Percentiles rank a stretch among this genome's conserved stretches.
Evolutionary conservation across 2,113 vertebrate genomes (phyloP).

Genomic region (Sinocyclocheilus rhinocerous): DNA sequence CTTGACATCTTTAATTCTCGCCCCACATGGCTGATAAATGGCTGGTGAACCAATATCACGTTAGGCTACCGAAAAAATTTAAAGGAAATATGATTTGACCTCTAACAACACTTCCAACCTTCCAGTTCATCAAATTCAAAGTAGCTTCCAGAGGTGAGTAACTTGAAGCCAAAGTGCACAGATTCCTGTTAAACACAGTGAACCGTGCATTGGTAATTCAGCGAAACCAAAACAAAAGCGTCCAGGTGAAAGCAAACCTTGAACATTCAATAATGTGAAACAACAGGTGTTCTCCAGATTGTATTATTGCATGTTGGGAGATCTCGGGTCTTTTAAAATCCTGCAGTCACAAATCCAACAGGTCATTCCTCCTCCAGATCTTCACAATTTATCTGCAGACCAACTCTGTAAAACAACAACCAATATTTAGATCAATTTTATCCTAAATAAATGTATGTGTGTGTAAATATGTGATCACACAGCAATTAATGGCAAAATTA

Average conservation of each 20-base stretch:
- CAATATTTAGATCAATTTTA: too few species aligned
- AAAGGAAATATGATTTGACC: slow-evolving; percentile 29
- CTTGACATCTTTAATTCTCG: slow-evolving; percentile 44
- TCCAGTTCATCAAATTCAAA: slow-evolving; percentile 57
- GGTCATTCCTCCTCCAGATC: slow-evolving; percentile 3
- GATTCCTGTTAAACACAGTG: background rate
- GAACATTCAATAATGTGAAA: slow-evolving; percentile 26
- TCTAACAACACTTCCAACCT: slow-evolving; percentile 32
- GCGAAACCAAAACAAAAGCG: slow-evolving; percentile 8
- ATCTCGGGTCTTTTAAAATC: slow-evolving; percentile 10
- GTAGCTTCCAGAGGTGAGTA: slow-evolving; percentile 23
- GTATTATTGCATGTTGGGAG: slow-evolving; percentile 46
- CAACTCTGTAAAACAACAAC: slow-evolving; percentile 60
- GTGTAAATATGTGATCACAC: too few species aligned
- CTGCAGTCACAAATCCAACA: slow-evolving; percentile 20
- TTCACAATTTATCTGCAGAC: slow-evolving; percentile 59
- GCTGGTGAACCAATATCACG: slow-evolving; percentile 44
- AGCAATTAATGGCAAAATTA: too few species aligned
- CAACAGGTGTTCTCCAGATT: slow-evolving; percentile 7
- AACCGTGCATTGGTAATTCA: slow-evolving; percentile 13
- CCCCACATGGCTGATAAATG: slow-evolving; percentile 1
- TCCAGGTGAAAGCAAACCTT: slow-evolving; percentile 19
- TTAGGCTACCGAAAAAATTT: slow-evolving; percentile 42
- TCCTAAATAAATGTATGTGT: too few species aligned
- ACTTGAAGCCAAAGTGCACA: slow-evolving; percentile 7